Conservation (phyloP, 2,888 invertebrate genomes). For the Morpho deidamia region DNA sequence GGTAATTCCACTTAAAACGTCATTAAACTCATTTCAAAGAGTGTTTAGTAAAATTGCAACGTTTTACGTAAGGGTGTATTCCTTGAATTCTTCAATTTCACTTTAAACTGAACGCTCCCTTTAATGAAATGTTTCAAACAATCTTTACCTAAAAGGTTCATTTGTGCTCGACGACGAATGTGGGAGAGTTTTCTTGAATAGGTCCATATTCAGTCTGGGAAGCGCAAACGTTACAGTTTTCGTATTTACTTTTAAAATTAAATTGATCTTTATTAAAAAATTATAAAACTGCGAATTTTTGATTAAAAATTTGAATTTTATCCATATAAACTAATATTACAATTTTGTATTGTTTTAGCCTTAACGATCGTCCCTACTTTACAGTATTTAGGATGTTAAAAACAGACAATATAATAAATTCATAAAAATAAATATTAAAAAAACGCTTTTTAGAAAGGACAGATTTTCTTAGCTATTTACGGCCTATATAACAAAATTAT, state of each 20-base stretch:
- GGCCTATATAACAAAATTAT: too few relatives aligned
- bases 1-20: constrained; percentile 15
- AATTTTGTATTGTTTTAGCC: too few relatives aligned
- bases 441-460: too few relatives aligned
- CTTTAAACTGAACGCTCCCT: constrained; percentile 38
- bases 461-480: too few relatives aligned
- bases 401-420: too few relatives aligned
- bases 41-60: constrained; percentile 15
- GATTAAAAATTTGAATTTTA: too few relatives aligned
- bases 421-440: too few relatives aligned
- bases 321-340: too few relatives aligned
- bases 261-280: background rate
- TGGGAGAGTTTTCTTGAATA: constrained; percentile 37
- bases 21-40: constrained; percentile 15
- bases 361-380: too few relatives aligned
- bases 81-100: constrained; percentile 25
- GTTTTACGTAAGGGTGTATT: constrained; percentile 12
- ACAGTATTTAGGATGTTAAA: too few relatives aligned
- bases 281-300: too few relatives aligned
- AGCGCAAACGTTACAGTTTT: constrained; percentile 9
- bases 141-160: constrained; percentile 30
- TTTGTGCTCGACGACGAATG: constrained; percentile 37
- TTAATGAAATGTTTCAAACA: constrained; percentile 32
- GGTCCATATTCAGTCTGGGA: constrained; percentile 36
- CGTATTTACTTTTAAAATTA: background rate